phyloP scores from a whole-genome alignment of 1,140 invertebrate genomes.

The Kradibia gibbosae region DNA sequence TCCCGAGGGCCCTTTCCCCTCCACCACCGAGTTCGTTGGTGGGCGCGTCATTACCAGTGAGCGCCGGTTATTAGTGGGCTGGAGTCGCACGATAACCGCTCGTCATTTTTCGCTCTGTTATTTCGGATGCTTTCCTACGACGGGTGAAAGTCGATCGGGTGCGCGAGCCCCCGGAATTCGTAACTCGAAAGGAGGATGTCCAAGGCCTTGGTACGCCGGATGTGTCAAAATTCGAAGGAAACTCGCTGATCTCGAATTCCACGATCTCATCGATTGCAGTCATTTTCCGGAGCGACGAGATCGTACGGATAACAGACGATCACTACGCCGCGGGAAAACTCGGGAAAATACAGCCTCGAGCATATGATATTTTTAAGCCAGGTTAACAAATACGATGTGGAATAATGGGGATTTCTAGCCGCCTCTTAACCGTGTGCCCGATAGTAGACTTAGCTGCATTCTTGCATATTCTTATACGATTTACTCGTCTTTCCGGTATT shows the following conservation, averaged over 20 bases:
- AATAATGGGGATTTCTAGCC: neutral
- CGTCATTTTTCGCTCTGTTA: neutral
- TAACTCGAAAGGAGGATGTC: neutral
- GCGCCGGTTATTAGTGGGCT: neutral
- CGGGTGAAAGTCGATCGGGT: neutral
- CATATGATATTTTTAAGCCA: neutral
- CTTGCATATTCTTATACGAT: neutral
- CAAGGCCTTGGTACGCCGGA: neutral
- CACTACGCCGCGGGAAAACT: neutral
- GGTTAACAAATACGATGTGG: neutral
- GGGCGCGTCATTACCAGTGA: constrained; percentile 43
- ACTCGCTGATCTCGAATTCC: neutral
- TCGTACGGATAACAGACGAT: neutral
- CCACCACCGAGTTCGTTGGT: too few species aligned
- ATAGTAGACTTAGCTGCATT: neutral
- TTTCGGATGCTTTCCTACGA: neutral
- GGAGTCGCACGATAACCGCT: neutral
- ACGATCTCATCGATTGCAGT: neutral
- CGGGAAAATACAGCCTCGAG: neutral
- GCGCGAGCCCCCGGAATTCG: neutral
- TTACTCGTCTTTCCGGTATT: too few species aligned
- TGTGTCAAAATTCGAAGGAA: neutral
- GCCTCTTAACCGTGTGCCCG: neutral
- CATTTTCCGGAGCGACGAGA: neutral
- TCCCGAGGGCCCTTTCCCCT: neutral